Conservation (phyloP, 2,888 invertebrate genomes). For the Caenorhabditis becei region DNA sequence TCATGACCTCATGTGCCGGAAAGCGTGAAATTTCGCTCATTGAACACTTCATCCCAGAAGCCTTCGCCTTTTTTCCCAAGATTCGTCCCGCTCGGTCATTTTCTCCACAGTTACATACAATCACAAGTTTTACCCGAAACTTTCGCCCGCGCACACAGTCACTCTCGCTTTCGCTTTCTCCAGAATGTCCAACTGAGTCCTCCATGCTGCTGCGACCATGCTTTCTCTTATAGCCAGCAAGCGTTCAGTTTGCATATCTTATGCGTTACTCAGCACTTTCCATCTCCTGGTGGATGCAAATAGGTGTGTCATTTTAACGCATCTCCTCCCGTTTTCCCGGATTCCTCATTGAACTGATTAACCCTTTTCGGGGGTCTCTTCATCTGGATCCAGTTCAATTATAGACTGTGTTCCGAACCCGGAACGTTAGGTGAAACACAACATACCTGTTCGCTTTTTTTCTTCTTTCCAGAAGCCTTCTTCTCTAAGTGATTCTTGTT, state of each 20-base stretch:
- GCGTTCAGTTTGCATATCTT: conserved; percentile 31
- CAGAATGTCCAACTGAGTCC: not conserved
- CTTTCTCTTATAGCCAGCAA: conserved; percentile 9
- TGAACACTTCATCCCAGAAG: conserved; percentile 18
- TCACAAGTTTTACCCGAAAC: conserved; percentile 54
- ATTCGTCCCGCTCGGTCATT: not conserved
- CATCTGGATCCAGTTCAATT: conserved; percentile 23
- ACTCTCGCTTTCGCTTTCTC: conserved; percentile 47
- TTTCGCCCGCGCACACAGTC: conserved; percentile 28
- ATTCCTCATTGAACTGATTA: conserved; percentile 24
- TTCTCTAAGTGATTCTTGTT: not conserved
- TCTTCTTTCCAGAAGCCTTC: not conserved
- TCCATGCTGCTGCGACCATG: not conserved
- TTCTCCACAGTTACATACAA: conserved; percentile 47
- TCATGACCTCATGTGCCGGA: conserved; percentile 43
- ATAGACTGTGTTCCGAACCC: conserved; percentile 15
- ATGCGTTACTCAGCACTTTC: not conserved
- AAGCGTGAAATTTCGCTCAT: conserved; percentile 46
- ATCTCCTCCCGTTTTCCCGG: not conserved
- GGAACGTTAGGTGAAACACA: conserved; percentile 1
- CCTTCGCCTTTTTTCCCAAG: conserved; percentile 9
- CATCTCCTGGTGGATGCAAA: not conserved
- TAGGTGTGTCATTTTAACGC: conserved; percentile 20
- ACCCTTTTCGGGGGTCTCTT: conserved; percentile 18
- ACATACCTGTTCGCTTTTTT: conserved; percentile 8